These are phyloP conservation scores for Orchesella cincta DNA, from an alignment of 1,140 invertebrate species.

Conservation along the genomic window DNA sequence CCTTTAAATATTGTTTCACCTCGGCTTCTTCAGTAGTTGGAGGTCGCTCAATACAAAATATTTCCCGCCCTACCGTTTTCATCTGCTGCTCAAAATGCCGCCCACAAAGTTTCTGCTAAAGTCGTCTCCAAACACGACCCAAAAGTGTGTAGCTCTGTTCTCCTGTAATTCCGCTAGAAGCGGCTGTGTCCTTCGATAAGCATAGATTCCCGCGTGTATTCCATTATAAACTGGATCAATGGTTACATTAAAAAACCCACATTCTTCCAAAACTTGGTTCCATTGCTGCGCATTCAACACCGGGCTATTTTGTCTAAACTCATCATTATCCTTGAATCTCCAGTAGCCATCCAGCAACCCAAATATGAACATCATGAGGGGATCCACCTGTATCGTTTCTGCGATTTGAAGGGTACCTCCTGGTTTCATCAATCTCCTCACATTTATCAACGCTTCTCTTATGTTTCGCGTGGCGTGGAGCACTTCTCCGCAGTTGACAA, in stretches of 20 bases:
- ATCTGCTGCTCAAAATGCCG: not conserved
- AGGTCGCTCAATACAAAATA: no score
- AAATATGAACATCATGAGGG: not conserved
- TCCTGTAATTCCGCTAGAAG: not conserved
- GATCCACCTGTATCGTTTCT: conserved; percentile 14
- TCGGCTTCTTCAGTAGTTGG: no score
- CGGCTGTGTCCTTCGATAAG: not conserved
- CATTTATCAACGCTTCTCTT: conserved; percentile 6
- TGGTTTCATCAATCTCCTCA: not conserved
- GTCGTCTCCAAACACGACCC: not conserved
- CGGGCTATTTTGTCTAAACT: not conserved
- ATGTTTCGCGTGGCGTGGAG: conserved; percentile 36
- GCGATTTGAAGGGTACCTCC: not conserved
- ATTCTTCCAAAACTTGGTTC: not conserved
- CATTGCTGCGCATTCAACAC: not conserved
- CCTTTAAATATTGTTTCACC: not conserved
- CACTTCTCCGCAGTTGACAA: conserved; percentile 33
- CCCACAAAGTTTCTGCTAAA: not conserved
- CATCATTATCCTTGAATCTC: conserved; percentile 13
- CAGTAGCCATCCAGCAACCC: conserved; percentile 28
- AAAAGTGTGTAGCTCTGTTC: not conserved
- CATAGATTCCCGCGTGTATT: not conserved
- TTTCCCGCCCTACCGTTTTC: no score
- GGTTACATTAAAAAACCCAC: not conserved
- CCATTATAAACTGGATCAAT: not conserved